Base-by-base conservation (phyloP, 2,113 vertebrate species). In the Hemicordylus capensis region DNA sequence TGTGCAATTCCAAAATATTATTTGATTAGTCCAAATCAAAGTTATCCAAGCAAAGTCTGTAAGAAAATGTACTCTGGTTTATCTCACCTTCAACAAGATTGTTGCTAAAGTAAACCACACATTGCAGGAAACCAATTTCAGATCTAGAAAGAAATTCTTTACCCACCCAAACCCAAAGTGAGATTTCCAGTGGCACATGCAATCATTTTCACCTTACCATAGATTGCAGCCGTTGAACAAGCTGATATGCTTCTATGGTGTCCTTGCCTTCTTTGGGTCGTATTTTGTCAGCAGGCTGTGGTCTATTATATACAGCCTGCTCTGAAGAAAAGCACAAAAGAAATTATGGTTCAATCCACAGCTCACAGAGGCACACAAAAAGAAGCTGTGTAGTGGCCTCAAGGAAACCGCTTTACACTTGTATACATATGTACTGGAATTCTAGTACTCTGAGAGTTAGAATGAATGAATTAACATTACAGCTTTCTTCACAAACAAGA, bases 241-340 rank as follows among this genome's bases (percentile, higher is more conserved):
- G 97, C 89, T 98, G 97, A 90, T 98, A 99, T 0, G 97, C 97
- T 91, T 99, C 98, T 37, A 95, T 93, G 0, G 97, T 87, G 34
- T 99, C 98, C 90, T 95, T 98, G 88, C 96, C 97, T 86, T 97
- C 98, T 90, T 95, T 97, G 7, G 93, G 92, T 15, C 97, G 97
- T 10, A 95, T 95, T 90, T 97, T 97, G 82, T 99, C 98, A 51
- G 96, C 93, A 26, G 97, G 93, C 8, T 96, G 97, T 1, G 98
- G 97, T 0, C 98, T 96, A 91, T 99, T 99, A 84, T 99, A 99
- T 31, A 99, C 95, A 1, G 98, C 98, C 96, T 99, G 98, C 6
- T 99, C 98, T 99, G 58, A 58, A 78, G 78, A 85, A 90, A 82
- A 26, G 89, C 64, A 92, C 69, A 61, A 63, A 83, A 90, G 7